Percentiles rank a stretch among this genome's conserved stretches.
Conservation (phyloP, 2,113 vertebrate species). For the Nothoprocta pentlandii region DNA sequence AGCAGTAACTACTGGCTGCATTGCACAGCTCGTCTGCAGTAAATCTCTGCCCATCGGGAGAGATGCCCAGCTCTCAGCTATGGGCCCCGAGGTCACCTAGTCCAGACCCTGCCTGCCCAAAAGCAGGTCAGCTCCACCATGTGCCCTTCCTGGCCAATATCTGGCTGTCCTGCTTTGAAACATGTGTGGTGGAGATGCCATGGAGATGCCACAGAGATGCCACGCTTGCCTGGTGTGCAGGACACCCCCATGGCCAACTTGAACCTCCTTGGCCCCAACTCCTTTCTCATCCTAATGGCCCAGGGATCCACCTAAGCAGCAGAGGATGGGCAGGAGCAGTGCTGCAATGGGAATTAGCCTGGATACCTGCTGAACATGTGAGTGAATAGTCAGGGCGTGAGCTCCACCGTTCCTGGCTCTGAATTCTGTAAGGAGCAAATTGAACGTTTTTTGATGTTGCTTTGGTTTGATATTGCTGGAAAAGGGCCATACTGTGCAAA, state of each 20-base stretch:
- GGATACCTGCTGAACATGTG: too few relatives aligned
- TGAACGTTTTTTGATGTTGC: background rate
- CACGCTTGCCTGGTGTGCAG: background rate
- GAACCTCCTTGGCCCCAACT: background rate
- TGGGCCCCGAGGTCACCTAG: background rate
- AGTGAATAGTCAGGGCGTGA: background rate
- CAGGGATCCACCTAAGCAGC: background rate
- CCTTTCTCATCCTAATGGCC: background rate
- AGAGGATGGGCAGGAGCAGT: background rate
- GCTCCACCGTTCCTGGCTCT: background rate
- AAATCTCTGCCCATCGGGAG: background rate
- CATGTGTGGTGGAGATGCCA: background rate
- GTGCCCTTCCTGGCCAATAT: background rate
- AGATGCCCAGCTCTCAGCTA: background rate
- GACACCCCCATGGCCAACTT: background rate
- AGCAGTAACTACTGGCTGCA: background rate
- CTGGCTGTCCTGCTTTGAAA: background rate
- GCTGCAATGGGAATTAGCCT: background rate
- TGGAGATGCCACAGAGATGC: background rate
- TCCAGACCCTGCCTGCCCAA: background rate
- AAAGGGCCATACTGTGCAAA: fast-evolving
- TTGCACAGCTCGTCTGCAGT: background rate
- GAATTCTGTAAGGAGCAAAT: background rate
- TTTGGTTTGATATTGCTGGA: background rate
- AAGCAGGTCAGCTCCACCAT: background rate